phyloP scores from a whole-genome alignment of 30 jellyfish, hydroid and myxozoan species.

The Hydractinia symbiolongicarpus region DNA sequence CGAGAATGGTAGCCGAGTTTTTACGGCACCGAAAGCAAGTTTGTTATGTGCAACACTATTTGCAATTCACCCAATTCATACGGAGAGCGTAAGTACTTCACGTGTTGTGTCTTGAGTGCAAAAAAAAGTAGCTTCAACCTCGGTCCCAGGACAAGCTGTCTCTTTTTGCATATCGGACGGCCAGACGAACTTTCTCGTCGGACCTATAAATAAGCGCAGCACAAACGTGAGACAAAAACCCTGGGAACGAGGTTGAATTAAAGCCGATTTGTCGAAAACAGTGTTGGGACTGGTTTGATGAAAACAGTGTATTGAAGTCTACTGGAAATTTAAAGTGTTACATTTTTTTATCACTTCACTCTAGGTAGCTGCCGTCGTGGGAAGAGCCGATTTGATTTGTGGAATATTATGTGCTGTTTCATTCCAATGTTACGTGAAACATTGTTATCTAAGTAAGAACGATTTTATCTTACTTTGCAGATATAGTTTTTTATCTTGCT shows the following conservation, averaged over 20 bases:
- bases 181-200: no score
- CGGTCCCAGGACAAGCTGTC: no score
- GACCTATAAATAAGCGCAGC: no score
- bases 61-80: constrained; percentile 83
- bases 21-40: constrained; percentile 63
- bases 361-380: constrained; percentile 93
- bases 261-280: background rate
- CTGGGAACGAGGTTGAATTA: no score
- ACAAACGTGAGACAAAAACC: no score
- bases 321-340: background rate
- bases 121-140: no score
- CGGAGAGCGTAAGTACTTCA: constrained; percentile 80
- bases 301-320: background rate
- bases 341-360: background rate
- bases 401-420: constrained; percentile 56
- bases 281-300: background rate
- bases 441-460: constrained; percentile 38
- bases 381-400: constrained; percentile 86
- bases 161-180: no score
- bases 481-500: background rate
- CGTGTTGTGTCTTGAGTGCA: background rate
- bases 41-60: constrained; percentile 60
- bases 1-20: constrained; percentile 33
- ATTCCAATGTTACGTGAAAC: constrained; percentile 51
- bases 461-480: background rate